Evolutionary conservation across 2,797 vertebrate genomes (phyloP).

Genomic region (Tangara arthus): DNA sequence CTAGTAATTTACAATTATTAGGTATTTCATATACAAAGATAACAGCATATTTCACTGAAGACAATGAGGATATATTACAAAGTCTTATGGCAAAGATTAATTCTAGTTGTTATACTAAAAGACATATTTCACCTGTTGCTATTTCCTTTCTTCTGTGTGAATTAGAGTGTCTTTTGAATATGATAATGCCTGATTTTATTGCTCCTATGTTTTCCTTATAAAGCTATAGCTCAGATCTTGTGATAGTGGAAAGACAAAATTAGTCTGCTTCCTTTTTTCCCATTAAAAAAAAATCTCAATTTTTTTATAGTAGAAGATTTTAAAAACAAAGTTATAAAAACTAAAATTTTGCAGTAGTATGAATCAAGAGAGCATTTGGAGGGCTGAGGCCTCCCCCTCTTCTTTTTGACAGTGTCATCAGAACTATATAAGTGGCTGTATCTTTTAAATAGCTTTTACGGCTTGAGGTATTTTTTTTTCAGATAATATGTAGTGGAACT

Average conservation of each 20-base stretch:
- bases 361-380: not conserved
- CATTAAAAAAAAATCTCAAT: not conserved
- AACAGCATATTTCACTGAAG: not conserved
- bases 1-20: not conserved
- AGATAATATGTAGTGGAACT: not conserved
- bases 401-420: not conserved
- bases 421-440: not conserved
- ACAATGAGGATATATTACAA: not conserved
- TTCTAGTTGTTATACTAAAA: not conserved
- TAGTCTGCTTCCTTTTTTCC: not conserved
- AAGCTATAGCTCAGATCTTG: not conserved
- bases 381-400: not conserved
- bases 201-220: not conserved
- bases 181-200: not conserved
- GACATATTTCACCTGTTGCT: not conserved
- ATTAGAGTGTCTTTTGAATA: not conserved
- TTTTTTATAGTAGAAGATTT: not conserved
- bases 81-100: not conserved
- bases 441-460: not conserved
- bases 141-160: not conserved
- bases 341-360: not conserved
- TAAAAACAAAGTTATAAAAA: not conserved
- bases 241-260: not conserved
- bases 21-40: not conserved
- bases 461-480: not conserved